These are phyloP conservation scores for Thera britannica DNA, from an alignment of 2,888 invertebrate genomes.

Conservation along the genomic window DNA sequence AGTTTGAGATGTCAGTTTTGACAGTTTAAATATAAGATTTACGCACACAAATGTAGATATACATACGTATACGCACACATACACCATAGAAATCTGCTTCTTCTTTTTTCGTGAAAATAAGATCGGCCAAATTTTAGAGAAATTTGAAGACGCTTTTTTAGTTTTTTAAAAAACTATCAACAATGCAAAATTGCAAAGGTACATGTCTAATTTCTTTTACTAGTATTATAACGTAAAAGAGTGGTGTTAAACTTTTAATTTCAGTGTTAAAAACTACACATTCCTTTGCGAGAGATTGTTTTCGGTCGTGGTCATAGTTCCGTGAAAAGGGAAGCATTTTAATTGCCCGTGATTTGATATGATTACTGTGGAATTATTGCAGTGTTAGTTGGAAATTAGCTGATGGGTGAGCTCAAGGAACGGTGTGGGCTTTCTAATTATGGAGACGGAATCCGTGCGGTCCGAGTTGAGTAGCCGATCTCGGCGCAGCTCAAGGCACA, in stretches of 20 bases:
- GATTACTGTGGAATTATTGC: conserved; percentile 64
- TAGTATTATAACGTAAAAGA: conserved; percentile 20
- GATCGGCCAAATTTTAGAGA: too few relatives aligned
- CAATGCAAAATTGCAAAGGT: conserved; percentile 50
- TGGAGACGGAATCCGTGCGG: conserved; percentile 97
- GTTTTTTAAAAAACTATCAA: neutral
- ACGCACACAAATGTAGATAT: too few relatives aligned
- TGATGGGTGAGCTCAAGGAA: conserved; percentile 65
- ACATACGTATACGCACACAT: too few relatives aligned
- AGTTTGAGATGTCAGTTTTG: too few relatives aligned
- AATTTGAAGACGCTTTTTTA: neutral
- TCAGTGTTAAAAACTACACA: conserved; percentile 32
- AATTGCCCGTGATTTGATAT: conserved; percentile 70
- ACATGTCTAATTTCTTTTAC: neutral
- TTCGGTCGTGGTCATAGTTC: conserved; percentile 57
- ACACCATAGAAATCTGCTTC: too few relatives aligned
- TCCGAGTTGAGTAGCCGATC: conserved; percentile 95
- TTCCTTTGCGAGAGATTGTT: conserved; percentile 49
- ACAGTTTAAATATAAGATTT: too few relatives aligned
- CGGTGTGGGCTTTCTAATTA: conserved; percentile 68
- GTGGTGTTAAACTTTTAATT: conserved; percentile 26
- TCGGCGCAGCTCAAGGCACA: conserved; percentile 87
- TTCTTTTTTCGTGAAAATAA: too few relatives aligned
- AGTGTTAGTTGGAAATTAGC: conserved; percentile 59
- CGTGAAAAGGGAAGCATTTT: conserved; percentile 70